Evolutionary conservation across 2,797 vertebrate genomes (phyloP), one percentile per base, ranked within the genome.

Genomic region (Hirundo rustica): DNA sequence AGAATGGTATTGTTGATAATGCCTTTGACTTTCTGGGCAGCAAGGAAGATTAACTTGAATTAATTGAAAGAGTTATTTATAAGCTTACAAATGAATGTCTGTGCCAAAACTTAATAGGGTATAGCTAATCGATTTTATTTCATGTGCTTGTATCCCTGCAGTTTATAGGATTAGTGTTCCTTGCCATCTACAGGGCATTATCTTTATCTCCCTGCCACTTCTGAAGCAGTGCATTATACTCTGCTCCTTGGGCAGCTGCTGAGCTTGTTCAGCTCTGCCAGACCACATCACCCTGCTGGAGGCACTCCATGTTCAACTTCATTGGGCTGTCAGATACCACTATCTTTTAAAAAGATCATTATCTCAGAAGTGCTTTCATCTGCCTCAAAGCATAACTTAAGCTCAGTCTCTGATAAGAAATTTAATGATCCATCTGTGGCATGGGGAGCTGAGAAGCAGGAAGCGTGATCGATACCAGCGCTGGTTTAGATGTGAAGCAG

Each of bases 401-500:
- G 60, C 77, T 89, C 53, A 50, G 47, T n/a, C 42, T 66, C 30
- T 45, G 34, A 58, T 70, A 84, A 77, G 54, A 44, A 60, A n/a
- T 25, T 2, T 71, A 38, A 64, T 42, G 84, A 62, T 62, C 20
- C 0, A 0, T 42, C 38, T 72, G 2, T 48, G 57, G 34, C 32
- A 12, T 12, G n/a, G 30, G 50, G 23, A 76, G 71, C 45, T 53
- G 29, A 64, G 54, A 45, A 21, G 10, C 10, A 6, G 70, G 47
- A 64, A 54, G 16, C 1, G 0, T 26, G 54, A 50, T 26, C 26
- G 6, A 73, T 58, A 17, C 34, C 15, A 6, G 30, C 0, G 0
- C 5, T 40, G 67, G 13, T 9, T 79, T 16, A 60, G 82, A 30
- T 0, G 0, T 36, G 16, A 61, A 25, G 21, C 1, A 3, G 20